Evolutionary conservation across 2,888 invertebrate genomes (phyloP), one percentile per base, ranked within the genome.

Genomic region (Eutolmus rufibarbis): DNA sequence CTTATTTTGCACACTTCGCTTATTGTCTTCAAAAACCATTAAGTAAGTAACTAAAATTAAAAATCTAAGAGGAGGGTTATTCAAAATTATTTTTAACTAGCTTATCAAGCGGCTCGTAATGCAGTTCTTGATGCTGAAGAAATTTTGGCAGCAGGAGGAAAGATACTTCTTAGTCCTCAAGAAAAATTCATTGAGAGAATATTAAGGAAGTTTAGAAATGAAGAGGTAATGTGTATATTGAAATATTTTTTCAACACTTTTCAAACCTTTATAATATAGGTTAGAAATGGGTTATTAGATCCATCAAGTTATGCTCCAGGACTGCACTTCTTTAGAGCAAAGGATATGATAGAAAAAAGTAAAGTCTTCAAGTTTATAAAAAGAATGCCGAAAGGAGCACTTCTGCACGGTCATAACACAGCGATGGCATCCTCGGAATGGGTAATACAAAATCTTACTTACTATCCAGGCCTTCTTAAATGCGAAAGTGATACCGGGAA

Each of bases 321-420:
- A 0, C 90, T 92, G 88, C 95, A 94, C 90, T 95, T 95, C 89
- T 93, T 95, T 87, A 91, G 93, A 14, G 93, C 93, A 0, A 94
- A 93, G 88, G 87, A 91, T 0, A 89, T 93, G 1, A 94, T 95
- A 23, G 94, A 94, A 34, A 90, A 91, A 5, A 95, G 95, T 0
- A 90, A 92, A 51, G 93, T 95, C 0, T 95, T 94, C 89, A 90
- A 93, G 81, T 92, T 95, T 5, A 93, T 95, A 5, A 92, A 93
- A 85, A 91, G 91, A 87, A 92, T 95, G 92, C 95, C 95, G 0
- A 95, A 92, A 74, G 92, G 95, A 2, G 93, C 93, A 0, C 92
- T 94, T 0, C 91, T 95, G 0, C 95, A 95, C 89, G 91, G 92
- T 0, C 95, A 95, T 89, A 92, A 94, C 86, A 91, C 93, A 0